Evolutionary conservation across 2,797 vertebrate genomes (phyloP).

Genomic region (Smutsia gigantea): DNA sequence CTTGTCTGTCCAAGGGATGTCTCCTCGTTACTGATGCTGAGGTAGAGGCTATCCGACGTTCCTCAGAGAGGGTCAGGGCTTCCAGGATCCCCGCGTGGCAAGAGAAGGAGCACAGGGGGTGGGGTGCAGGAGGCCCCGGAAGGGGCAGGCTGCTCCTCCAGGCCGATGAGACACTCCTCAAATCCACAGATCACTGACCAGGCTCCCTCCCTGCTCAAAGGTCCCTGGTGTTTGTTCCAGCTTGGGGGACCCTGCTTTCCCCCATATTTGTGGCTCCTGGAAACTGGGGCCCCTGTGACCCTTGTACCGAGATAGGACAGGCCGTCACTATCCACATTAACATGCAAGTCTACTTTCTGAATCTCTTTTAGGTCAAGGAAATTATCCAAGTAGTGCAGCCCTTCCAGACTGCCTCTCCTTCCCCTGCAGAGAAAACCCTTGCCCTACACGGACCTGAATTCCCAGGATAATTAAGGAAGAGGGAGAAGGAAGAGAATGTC

Average conservation of each 20-base stretch:
- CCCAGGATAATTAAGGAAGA: not conserved
- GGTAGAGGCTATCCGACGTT: slow-evolving; percentile 28
- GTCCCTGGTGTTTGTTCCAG: slow-evolving; percentile 41
- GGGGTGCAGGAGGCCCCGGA: not conserved
- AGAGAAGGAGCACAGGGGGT: not conserved
- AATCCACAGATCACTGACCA: slow-evolving; percentile 73
- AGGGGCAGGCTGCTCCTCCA: not conserved
- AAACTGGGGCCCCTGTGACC: not conserved
- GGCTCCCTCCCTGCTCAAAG: slow-evolving; percentile 73
- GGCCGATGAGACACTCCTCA: slow-evolving; percentile 75
- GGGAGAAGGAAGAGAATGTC: not conserved
- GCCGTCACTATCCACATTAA: not conserved
- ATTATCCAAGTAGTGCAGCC: not conserved
- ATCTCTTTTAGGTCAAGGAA: not conserved
- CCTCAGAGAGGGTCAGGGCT: slow-evolving; percentile 32
- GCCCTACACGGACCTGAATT: not conserved
- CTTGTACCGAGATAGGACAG: not conserved
- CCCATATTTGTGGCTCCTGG: not conserved
- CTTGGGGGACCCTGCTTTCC: slow-evolving; percentile 43
- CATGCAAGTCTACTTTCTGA: slow-evolving; percentile 10
- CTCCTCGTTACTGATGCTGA: not conserved
- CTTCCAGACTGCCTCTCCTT: not conserved
- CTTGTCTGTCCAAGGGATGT: slow-evolving; percentile 19
- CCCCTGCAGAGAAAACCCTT: not conserved
- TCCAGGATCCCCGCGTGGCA: not conserved